These are phyloP conservation scores for Anastrepha ludens DNA, from an alignment of 1,140 invertebrate genomes.

Conservation along the genomic window DNA sequence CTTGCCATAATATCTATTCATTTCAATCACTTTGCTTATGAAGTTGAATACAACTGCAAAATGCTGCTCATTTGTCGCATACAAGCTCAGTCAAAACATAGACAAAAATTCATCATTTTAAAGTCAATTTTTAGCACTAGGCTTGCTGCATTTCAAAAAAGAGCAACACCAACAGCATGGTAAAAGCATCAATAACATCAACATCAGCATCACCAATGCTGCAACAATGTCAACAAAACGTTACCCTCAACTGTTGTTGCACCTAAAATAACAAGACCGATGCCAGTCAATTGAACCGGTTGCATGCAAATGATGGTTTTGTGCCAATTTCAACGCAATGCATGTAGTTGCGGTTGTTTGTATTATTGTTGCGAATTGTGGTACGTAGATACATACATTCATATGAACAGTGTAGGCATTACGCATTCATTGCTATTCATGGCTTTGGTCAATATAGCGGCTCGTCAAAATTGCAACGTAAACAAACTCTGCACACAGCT, in stretches of 20 bases:
- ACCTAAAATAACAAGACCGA: constrained; percentile 1
- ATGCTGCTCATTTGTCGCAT: too few species aligned
- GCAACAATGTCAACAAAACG: constrained; percentile 23
- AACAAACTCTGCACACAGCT: constrained; percentile 21
- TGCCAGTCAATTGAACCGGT: constrained; percentile 14
- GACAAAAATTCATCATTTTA: neutral
- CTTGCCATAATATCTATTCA: too few species aligned
- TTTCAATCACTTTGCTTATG: too few species aligned
- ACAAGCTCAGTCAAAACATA: too few species aligned
- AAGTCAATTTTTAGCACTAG: neutral
- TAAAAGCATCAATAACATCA: constrained; percentile 42
- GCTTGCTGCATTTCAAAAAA: neutral
- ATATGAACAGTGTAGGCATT: neutral
- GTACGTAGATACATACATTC: neutral
- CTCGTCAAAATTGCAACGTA: constrained; percentile 43
- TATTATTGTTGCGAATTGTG: constrained; percentile 16
- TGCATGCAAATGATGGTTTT: constrained; percentile 40
- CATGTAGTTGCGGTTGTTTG: neutral
- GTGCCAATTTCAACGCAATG: neutral
- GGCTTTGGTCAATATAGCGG: constrained; percentile 40
- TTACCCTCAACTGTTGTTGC: neutral
- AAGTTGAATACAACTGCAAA: too few species aligned
- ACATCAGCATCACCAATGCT: constrained; percentile 2
- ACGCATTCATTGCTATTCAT: constrained; percentile 37
- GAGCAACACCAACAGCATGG: constrained; percentile 9